Percentiles rank a stretch among this genome's conserved stretches.
Evolutionary conservation across 2,888 invertebrate genomes (phyloP).

Genomic region (Anoplius nigerrimus): DNA sequence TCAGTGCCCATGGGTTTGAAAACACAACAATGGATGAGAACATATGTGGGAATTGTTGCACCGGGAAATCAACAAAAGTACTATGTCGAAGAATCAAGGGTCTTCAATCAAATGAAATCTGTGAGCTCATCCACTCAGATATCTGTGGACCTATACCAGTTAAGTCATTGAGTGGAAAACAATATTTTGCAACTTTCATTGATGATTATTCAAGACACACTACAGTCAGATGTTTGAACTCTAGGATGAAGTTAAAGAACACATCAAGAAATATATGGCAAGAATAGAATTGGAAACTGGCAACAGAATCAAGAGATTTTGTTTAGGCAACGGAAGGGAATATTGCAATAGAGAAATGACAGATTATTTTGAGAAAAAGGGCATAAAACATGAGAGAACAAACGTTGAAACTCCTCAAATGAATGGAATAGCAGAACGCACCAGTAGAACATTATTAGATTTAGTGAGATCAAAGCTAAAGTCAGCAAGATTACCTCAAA

Average conservation of each 20-base stretch:
- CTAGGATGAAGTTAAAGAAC: constrained; percentile 25
- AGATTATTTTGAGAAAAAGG: constrained; percentile 5
- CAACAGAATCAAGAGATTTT: constrained; percentile 24
- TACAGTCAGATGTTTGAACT: constrained; percentile 26
- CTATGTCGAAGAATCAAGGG: constrained; percentile 3
- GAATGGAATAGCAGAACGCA: neutral
- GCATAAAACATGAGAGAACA: neutral
- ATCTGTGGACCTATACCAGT: constrained; percentile 62
- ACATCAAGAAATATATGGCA: constrained; percentile 31
- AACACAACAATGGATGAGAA: constrained; percentile 5
- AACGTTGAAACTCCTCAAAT: neutral
- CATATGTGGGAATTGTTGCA: constrained; percentile 19
- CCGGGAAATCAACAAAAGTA: constrained; percentile 20
- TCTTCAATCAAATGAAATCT: too few relatives aligned
- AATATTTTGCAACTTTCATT: constrained; percentile 58
- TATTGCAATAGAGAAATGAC: constrained; percentile 26
- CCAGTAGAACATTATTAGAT: too few relatives aligned
- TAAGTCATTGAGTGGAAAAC: constrained; percentile 42
- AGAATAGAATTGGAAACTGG: constrained; percentile 24
- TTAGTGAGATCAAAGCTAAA: too few relatives aligned
- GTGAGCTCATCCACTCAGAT: constrained; percentile 57
- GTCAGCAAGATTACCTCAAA: too few relatives aligned
- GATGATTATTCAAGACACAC: constrained; percentile 61
- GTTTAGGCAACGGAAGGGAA: constrained; percentile 40
- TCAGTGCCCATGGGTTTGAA: constrained; percentile 21